phyloP scores from a whole-genome alignment of 2,113 vertebrate species.

The Carassius gibelio region DNA sequence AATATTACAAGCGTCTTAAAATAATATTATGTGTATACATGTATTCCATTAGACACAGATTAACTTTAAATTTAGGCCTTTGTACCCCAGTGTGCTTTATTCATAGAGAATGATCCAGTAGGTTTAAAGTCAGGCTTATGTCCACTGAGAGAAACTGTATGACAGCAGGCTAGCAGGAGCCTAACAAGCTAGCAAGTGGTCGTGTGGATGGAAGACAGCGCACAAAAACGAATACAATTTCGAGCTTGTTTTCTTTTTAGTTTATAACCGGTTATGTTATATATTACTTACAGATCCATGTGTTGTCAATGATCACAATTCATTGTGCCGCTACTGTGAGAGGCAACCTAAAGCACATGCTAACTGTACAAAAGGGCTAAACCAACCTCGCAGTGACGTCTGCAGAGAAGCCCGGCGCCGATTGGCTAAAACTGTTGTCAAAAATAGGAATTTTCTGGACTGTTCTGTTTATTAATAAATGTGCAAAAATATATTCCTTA shows the following conservation, averaged over 20 bases:
- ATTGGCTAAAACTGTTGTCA: constrained; percentile 18
- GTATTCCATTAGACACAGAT: background rate
- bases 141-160: background rate
- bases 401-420: background rate
- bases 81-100: background rate
- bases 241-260: background rate
- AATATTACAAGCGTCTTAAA: background rate
- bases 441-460: no score
- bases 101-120: background rate
- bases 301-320: constrained; percentile 56
- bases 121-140: background rate
- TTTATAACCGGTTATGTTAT: background rate
- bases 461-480: no score
- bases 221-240: background rate
- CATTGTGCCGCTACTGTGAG: background rate
- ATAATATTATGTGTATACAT: background rate
- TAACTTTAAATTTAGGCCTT: background rate
- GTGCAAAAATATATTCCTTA: no score
- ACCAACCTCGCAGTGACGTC: constrained; percentile 17
- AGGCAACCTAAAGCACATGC: background rate
- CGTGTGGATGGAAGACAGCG: background rate
- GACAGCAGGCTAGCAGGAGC: constrained; percentile 26
- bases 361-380: constrained; percentile 11
- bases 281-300: constrained; percentile 58
- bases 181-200: constrained; percentile 15